Conservation (phyloP, 2,113 vertebrate species). For the Cyanoderma ruficeps region DNA sequence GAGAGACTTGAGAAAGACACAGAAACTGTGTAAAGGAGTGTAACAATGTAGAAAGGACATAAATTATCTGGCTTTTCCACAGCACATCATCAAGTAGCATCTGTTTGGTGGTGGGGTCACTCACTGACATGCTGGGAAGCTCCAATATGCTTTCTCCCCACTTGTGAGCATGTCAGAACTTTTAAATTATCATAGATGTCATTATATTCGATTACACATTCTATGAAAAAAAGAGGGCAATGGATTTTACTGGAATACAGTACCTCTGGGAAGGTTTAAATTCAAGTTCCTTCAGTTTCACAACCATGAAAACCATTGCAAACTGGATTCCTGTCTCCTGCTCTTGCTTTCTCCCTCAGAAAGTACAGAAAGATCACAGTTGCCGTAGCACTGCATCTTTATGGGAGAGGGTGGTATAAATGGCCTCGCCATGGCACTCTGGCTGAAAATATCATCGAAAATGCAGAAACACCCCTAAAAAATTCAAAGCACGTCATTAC, state of each 20-base stretch:
- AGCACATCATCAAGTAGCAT: not conserved
- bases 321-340: not conserved
- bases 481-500: not conserved
- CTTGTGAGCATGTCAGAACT: not conserved
- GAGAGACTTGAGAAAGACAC: not conserved
- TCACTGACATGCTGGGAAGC: not conserved
- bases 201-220: not conserved
- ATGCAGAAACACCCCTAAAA: not conserved
- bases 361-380: not conserved
- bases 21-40: not conserved
- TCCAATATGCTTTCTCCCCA: not conserved
- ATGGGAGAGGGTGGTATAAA: not conserved
- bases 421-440: not conserved
- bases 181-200: not conserved
- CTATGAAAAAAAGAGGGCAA: not conserved
- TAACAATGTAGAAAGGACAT: not conserved
- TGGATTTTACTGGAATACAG: not conserved
- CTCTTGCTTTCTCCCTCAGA: not conserved
- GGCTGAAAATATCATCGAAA: constrained; percentile 26
- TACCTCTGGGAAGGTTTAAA: not conserved
- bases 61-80: not conserved
- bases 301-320: not conserved
- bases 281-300: not conserved
- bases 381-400: not conserved
- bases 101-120: not conserved